Evolutionary conservation across 2,888 invertebrate species (phyloP).

Genomic region (Melikaiella ostensackeni): DNA sequence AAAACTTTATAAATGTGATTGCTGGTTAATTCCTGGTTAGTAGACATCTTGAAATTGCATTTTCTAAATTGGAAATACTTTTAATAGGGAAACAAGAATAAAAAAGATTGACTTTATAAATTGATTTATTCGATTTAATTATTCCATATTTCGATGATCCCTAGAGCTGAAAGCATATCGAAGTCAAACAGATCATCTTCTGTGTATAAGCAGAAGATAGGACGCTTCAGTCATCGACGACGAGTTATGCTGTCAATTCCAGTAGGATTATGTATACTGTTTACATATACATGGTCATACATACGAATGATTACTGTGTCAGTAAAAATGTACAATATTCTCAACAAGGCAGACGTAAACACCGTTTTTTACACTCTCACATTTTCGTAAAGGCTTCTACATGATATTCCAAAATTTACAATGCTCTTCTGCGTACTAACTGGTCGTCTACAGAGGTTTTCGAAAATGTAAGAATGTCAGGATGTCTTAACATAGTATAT

Average conservation of each 20-base stretch:
- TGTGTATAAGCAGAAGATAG: background rate
- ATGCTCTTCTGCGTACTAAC: background rate
- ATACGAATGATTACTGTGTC: conserved; percentile 11
- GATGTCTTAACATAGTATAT: conserved; percentile 25
- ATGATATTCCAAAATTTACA: conserved; percentile 10
- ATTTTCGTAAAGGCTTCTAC: conserved; percentile 10
- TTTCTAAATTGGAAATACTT: background rate
- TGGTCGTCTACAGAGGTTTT: background rate
- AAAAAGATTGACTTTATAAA: conserved; percentile 37
- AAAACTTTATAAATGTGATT: no score
- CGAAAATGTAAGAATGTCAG: conserved; percentile 1
- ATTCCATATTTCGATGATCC: conserved; percentile 7
- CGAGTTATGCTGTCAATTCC: conserved; percentile 11
- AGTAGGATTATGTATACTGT: background rate
- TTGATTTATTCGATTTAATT: conserved; percentile 20
- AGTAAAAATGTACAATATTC: conserved; percentile 36
- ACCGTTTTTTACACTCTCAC: conserved; percentile 1
- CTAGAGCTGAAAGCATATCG: conserved; percentile 13
- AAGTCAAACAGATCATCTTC: conserved; percentile 16
- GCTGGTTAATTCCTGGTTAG: no score
- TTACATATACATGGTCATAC: background rate
- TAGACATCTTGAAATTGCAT: no score
- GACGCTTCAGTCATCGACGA: conserved; percentile 7
- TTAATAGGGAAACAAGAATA: conserved; percentile 16
- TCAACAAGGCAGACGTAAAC: conserved; percentile 23